These are phyloP conservation scores for Microctenopoma lineatum DNA, from an alignment of 2,797 vertebrate species.

Conservation along the genomic window DNA sequence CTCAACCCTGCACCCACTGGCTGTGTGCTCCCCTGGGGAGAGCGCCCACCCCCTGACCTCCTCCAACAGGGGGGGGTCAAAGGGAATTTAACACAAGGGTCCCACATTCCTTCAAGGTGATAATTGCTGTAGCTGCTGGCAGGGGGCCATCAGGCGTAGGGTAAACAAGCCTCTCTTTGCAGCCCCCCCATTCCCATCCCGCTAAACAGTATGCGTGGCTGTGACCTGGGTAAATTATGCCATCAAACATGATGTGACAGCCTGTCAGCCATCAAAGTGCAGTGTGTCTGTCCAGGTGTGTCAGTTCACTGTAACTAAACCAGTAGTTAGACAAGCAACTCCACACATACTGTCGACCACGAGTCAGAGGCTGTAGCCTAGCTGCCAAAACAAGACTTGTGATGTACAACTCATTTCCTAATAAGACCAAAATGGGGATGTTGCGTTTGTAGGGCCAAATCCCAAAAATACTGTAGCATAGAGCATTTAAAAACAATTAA, in stretches of 20 bases:
- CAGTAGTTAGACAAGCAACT: slow-evolving; percentile 50
- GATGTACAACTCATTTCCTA: neutral
- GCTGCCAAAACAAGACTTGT: neutral
- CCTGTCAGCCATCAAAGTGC: slow-evolving; percentile 66
- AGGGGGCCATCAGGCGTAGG: slow-evolving; percentile 82
- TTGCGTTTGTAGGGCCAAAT: neutral
- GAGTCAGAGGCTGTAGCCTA: slow-evolving; percentile 31
- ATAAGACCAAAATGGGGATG: neutral
- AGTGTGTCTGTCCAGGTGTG: slow-evolving; percentile 73
- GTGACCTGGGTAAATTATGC: slow-evolving; percentile 78
- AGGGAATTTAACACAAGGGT: slow-evolving; percentile 85
- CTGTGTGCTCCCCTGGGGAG: slow-evolving; percentile 70
- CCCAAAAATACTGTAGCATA: neutral
- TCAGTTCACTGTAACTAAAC: slow-evolving; percentile 48
- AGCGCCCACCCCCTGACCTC: slow-evolving; percentile 80
- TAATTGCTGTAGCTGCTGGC: slow-evolving; percentile 86
- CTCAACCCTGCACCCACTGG: slow-evolving; percentile 65
- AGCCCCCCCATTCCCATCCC: slow-evolving; percentile 46
- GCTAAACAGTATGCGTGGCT: slow-evolving; percentile 65
- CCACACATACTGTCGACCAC: slow-evolving; percentile 50
- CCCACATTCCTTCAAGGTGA: slow-evolving; percentile 89
- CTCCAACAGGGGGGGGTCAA: slow-evolving; percentile 84
- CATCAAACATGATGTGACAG: slow-evolving; percentile 68
- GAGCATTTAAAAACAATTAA: no score
- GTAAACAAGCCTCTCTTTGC: slow-evolving; percentile 80